Conservation (phyloP, 2,888 invertebrate genomes). For the Neocrepidodera transversa region DNA sequence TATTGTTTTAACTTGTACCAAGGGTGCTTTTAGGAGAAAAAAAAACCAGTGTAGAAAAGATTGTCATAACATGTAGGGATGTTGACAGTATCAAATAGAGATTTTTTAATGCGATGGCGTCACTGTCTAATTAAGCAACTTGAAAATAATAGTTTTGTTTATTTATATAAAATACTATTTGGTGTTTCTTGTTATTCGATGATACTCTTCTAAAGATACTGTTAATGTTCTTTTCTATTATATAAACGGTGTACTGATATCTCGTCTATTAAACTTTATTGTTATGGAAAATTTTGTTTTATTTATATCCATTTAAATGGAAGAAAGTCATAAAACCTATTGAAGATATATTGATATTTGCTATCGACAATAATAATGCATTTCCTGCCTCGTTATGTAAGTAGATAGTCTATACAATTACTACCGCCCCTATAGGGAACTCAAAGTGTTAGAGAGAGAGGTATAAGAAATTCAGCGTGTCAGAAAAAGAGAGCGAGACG, state of each 20-base stretch:
- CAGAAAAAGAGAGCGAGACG: no score
- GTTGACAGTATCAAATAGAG: constrained; percentile 13
- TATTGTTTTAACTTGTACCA: constrained; percentile 27
- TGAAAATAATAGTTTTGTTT: neutral
- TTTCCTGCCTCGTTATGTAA: no score
- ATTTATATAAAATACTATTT: constrained; percentile 7
- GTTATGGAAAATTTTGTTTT: constrained; percentile 41
- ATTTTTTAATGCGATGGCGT: no score
- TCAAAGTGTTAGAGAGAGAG: no score
- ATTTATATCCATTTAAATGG: no score
- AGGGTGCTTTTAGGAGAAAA: constrained; percentile 35
- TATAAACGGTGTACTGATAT: constrained; percentile 47
- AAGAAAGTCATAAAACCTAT: no score
- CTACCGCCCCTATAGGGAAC: no score
- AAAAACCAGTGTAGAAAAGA: constrained; percentile 1
- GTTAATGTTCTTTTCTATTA: constrained; percentile 35
- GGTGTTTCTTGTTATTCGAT: constrained; percentile 9
- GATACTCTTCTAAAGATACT: constrained; percentile 22
- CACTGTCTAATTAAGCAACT: no score
- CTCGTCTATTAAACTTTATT: constrained; percentile 51
- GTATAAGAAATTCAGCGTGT: no score
- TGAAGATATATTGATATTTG: no score
- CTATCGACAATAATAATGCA: no score
- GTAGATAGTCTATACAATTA: no score
- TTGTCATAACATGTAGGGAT: constrained; percentile 6